These are phyloP conservation scores for Thymallus thymallus DNA, from an alignment of 2,113 vertebrate genomes.

Conservation along the genomic window DNA sequence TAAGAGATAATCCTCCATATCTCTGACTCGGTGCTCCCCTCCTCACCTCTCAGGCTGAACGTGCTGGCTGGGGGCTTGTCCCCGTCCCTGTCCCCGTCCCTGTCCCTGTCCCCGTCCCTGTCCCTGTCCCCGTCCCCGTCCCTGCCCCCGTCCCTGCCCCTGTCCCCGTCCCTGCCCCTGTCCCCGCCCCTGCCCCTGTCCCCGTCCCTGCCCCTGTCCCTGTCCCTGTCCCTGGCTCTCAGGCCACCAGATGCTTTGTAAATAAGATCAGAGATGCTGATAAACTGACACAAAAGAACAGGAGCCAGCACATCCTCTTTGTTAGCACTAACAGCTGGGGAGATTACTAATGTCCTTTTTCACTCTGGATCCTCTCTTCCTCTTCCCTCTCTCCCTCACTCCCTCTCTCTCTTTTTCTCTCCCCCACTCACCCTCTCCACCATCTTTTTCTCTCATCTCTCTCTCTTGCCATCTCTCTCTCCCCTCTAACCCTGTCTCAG, in stretches of 20 bases:
- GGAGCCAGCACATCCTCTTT: constrained; percentile 31
- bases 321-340: constrained; percentile 53
- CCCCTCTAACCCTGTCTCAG: neutral
- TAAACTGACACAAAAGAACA: constrained; percentile 39
- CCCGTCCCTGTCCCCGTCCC: constrained; percentile 18
- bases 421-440: no score
- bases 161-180: constrained; percentile 22
- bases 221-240: constrained; percentile 29
- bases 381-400: neutral
- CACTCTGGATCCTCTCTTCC: constrained; percentile 3
- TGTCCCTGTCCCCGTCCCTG: constrained; percentile 13
- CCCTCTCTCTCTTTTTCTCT: no score
- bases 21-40: constrained; percentile 35
- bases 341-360: constrained; percentile 54
- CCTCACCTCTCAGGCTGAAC: constrained; percentile 37
- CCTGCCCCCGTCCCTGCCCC: no score
- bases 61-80: constrained; percentile 9
- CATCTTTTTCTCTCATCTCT: neutral
- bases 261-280: constrained; percentile 63
- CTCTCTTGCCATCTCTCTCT: no score
- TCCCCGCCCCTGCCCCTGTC: constrained; percentile 6
- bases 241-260: constrained; percentile 51
- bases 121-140: constrained; percentile 12
- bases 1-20: constrained; percentile 62
- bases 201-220: constrained; percentile 8